Evolutionary conservation across 2,113 vertebrate genomes (phyloP).

Genomic region (Tympanuchus pallidicinctus): DNA sequence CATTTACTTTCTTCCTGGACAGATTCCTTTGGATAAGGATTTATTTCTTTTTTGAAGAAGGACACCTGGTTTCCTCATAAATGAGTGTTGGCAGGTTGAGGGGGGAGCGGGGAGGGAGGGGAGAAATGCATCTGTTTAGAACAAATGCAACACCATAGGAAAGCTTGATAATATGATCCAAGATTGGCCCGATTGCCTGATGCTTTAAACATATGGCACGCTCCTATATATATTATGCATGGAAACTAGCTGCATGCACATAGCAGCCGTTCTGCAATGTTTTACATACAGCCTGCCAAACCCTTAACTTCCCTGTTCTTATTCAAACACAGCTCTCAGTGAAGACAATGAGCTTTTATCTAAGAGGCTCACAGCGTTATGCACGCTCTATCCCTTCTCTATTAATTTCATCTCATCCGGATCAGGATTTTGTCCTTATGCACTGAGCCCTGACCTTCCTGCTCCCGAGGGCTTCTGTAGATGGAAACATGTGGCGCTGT

Average conservation of each 20-base stretch:
- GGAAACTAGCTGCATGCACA: conserved; percentile 50
- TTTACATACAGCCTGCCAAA: conserved; percentile 42
- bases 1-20: conserved; percentile 32
- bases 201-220: conserved; percentile 59
- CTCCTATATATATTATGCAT: conserved; percentile 60
- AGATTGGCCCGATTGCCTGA: conserved; percentile 17
- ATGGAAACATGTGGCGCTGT: neutral
- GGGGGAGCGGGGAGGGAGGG: neutral
- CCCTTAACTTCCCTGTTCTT: neutral
- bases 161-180: conserved; percentile 30
- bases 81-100: conserved; percentile 34
- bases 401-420: neutral
- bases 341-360: conserved; percentile 36
- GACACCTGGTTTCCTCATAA: conserved; percentile 49
- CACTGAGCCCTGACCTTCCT: neutral
- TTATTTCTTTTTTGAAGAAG: conserved; percentile 12
- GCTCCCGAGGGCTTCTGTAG: neutral
- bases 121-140: conserved; percentile 52
- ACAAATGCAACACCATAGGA: conserved; percentile 37
- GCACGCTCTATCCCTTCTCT: neutral
- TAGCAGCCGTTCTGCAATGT: conserved; percentile 16
- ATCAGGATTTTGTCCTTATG: neutral
- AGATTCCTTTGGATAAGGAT: conserved; percentile 28
- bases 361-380: neutral
- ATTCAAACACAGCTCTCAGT: neutral